These are phyloP conservation scores for Eulemur rubriventer DNA, from an alignment of 2,797 vertebrate genomes.

Conservation along the genomic window DNA sequence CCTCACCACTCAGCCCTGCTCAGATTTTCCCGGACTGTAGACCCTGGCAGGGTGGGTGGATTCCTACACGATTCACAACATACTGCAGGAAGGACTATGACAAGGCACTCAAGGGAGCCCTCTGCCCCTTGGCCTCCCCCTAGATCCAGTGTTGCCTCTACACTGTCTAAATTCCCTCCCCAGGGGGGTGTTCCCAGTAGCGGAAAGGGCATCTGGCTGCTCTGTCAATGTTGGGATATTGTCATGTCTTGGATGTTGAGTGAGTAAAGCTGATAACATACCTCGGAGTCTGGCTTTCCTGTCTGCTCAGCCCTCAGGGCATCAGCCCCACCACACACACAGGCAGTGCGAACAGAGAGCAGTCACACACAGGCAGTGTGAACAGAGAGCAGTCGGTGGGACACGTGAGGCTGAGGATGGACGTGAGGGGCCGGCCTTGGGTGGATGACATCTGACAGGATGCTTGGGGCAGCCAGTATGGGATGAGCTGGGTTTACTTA, in stretches of 20 bases:
- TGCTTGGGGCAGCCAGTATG: not conserved
- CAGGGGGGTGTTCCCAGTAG: not conserved
- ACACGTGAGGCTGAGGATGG: not conserved
- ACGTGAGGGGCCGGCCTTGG: fast-evolving
- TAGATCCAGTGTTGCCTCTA: not conserved
- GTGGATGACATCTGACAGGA: too few species aligned
- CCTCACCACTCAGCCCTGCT: too few species aligned
- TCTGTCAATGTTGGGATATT: not conserved
- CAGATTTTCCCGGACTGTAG: fast-evolving
- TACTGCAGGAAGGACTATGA: not conserved
- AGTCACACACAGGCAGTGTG: fast-evolving
- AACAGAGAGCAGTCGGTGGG: not conserved
- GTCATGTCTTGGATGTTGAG: not conserved
- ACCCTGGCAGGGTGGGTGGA: too few species aligned
- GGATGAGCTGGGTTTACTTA: not conserved
- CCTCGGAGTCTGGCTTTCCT: not conserved
- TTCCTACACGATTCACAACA: not conserved
- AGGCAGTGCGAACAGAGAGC: too few species aligned
- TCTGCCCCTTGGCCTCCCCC: not conserved
- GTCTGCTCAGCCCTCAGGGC: not conserved
- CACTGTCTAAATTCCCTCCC: not conserved
- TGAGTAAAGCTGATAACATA: not conserved
- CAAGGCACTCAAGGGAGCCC: not conserved
- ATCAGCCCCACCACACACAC: too few species aligned
- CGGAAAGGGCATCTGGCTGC: not conserved